Percentiles rank a stretch among this genome's conserved stretches.
Evolutionary conservation across 2,888 invertebrate genomes (phyloP).

Genomic region (Chymomyza procnemis): DNA sequence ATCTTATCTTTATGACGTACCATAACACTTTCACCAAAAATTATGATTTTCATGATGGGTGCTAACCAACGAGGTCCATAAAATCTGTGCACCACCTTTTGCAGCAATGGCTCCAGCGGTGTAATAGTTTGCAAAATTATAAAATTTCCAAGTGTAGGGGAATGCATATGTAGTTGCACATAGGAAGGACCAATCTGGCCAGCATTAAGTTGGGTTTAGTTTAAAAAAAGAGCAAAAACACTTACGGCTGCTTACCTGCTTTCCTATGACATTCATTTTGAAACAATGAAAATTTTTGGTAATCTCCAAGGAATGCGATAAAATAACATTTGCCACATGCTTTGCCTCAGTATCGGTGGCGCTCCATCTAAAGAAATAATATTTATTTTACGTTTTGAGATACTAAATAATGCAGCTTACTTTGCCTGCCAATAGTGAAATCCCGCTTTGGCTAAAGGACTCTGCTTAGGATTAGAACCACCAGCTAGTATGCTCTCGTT

Average conservation of each 20-base stretch:
- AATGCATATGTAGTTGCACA: slow-evolving; percentile 84
- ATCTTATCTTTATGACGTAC: slow-evolving; percentile 74
- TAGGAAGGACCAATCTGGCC: slow-evolving; percentile 85
- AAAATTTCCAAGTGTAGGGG: slow-evolving; percentile 81
- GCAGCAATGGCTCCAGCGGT: slow-evolving; percentile 87
- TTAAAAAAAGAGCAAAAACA: no score
- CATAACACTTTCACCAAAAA: slow-evolving; percentile 85
- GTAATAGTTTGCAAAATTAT: slow-evolving; percentile 88
- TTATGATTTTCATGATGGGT: slow-evolving; percentile 83
- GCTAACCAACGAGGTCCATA: slow-evolving; percentile 83
- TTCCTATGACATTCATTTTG: slow-evolving; percentile 82
- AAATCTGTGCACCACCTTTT: slow-evolving; percentile 88
- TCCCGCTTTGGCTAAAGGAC: slow-evolving; percentile 76
- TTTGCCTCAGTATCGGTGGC: slow-evolving; percentile 76
- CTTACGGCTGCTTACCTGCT: slow-evolving; percentile 82
- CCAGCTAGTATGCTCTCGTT: slow-evolving; percentile 82
- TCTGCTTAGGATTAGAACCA: slow-evolving; percentile 73
- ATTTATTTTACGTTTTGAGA: neutral
- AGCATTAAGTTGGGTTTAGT: neutral
- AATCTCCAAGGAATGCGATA: slow-evolving; percentile 83
- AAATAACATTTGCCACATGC: slow-evolving; percentile 83
- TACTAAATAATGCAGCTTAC: slow-evolving; percentile 42
- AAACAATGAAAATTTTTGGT: slow-evolving; percentile 81
- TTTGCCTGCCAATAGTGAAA: slow-evolving; percentile 81
- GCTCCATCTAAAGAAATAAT: slow-evolving; percentile 77